These are phyloP conservation scores for Rhinolophus sinicus DNA, from an alignment of 2,113 vertebrate genomes.

Conservation along the genomic window DNA sequence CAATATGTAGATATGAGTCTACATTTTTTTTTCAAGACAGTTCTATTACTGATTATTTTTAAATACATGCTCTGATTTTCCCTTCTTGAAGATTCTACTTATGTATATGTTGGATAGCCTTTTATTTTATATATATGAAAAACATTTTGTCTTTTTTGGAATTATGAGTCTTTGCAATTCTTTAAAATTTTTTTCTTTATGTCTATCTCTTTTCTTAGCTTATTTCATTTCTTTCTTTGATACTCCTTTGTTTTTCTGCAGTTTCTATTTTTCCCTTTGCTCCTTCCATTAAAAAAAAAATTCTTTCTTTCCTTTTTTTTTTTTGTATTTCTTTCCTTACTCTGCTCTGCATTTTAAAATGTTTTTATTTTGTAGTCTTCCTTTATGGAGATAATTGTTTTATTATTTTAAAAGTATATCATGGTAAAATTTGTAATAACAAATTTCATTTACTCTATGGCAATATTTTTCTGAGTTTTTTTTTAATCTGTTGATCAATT, in stretches of 20 bases:
- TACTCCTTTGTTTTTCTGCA: not conserved
- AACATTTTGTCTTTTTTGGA: not conserved
- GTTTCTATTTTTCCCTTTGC: not conserved
- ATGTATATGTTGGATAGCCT: not conserved
- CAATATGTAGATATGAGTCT: not conserved
- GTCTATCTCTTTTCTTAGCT: not conserved
- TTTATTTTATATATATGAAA: not conserved
- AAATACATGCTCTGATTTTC: not conserved
- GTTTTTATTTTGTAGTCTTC: conserved; percentile 20
- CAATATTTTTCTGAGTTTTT: not conserved
- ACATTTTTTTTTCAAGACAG: not conserved
- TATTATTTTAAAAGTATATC: not conserved
- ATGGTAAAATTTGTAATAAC: not conserved
- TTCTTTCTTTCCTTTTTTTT: not conserved
- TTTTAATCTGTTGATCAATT: not conserved
- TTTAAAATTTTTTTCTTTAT: not conserved
- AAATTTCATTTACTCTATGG: not conserved
- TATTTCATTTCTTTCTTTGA: not conserved
- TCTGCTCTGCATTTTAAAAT: not conserved
- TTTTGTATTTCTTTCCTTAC: not conserved
- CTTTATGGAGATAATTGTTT: not conserved
- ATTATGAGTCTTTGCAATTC: not conserved
- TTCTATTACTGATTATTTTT: not conserved
- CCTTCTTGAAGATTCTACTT: not conserved
- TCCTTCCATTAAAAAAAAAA: not conserved